Evolutionary conservation across 2,113 vertebrate species (phyloP).

Genomic region (Oryzias woworae): DNA sequence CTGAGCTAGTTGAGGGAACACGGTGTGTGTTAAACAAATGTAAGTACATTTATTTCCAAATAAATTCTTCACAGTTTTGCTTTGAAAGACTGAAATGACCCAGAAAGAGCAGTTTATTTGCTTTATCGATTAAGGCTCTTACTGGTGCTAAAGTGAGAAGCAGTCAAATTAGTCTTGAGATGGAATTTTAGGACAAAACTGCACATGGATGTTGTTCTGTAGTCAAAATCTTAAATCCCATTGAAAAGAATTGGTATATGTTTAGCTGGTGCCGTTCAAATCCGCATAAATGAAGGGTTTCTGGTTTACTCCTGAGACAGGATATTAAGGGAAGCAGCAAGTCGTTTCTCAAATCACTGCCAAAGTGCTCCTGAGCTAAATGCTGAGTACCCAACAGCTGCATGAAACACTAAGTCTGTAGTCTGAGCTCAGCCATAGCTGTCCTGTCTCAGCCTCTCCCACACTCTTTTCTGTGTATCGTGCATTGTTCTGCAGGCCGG

Average conservation of each 20-base stretch:
- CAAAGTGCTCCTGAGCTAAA: conserved; percentile 41
- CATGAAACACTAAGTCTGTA: conserved; percentile 14
- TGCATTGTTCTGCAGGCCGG: conserved; percentile 28
- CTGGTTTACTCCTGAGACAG: conserved; percentile 18
- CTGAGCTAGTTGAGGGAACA: not conserved
- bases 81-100: conserved; percentile 6
- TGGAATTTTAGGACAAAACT: conserved; percentile 13
- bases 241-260: conserved; percentile 1
- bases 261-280: conserved; percentile 4
- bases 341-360: conserved; percentile 10
- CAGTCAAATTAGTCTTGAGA: conserved; percentile 10
- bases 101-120: not conserved
- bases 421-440: conserved; percentile 3
- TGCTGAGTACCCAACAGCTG: conserved; percentile 1
- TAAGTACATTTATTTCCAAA: conserved; percentile 3
- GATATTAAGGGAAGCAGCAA: conserved; percentile 14
- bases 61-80: conserved; percentile 1
- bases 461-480: conserved; percentile 10
- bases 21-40: conserved; percentile 1
- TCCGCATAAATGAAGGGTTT: conserved; percentile 20
- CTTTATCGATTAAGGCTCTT: not conserved
- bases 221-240: not conserved
- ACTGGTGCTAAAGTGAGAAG: not conserved
- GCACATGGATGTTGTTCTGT: conserved; percentile 13
- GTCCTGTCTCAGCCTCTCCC: not conserved